Conservation (phyloP, 2,797 vertebrate genomes). For the Crocidura indochinensis region DNA sequence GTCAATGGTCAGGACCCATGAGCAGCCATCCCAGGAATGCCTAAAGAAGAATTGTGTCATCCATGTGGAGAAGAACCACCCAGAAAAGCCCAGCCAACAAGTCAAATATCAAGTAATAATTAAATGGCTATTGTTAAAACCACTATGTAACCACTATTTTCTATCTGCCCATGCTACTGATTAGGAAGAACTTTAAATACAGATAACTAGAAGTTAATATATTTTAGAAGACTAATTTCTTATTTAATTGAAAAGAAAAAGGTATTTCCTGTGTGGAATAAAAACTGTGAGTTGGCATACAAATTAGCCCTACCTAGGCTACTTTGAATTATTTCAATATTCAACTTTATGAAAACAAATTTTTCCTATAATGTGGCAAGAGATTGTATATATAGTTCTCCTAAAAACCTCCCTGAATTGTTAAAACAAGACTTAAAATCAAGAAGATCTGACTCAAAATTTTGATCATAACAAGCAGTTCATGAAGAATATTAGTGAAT, state of each 20-base stretch:
- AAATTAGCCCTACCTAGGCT: not conserved
- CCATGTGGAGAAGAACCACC: not conserved
- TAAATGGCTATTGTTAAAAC: not conserved
- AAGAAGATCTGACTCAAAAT: not conserved
- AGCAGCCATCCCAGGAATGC: not conserved
- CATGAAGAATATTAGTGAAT: not conserved
- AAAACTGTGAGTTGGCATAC: not conserved
- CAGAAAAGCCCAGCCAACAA: not conserved
- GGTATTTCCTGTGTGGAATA: not conserved
- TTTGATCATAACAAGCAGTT: not conserved
- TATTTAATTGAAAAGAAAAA: not conserved
- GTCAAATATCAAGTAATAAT: not conserved
- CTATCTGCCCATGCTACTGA: not conserved
- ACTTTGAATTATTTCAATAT: not conserved
- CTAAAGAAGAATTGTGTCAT: not conserved
- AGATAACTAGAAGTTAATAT: not conserved
- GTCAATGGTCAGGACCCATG: not conserved
- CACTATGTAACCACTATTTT: not conserved
- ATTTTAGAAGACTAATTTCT: slow-evolving; percentile 8
- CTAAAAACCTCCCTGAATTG: not conserved
- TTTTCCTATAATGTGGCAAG: not conserved
- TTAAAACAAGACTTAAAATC: slow-evolving; percentile 34
- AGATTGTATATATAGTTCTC: slow-evolving; percentile 3
- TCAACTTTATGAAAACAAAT: slow-evolving; percentile 35
- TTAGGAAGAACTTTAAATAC: slow-evolving; percentile 1